Evolutionary conservation across 2,888 invertebrate genomes (phyloP).

Genomic region (Cryptus viduatorius): DNA sequence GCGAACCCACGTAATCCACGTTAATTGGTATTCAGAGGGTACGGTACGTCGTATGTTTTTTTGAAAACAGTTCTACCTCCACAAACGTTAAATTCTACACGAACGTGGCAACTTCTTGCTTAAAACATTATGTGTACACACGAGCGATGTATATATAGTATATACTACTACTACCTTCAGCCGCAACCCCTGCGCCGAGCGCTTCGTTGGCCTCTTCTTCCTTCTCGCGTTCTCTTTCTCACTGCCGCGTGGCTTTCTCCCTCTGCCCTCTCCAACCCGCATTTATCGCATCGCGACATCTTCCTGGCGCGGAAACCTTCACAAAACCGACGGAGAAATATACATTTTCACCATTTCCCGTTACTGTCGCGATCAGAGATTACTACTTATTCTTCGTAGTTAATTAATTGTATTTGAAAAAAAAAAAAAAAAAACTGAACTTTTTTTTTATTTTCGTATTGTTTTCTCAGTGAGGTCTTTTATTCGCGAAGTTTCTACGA

Average conservation of each 20-base stretch:
- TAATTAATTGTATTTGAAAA: too few relatives aligned
- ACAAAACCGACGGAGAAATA: conserved; percentile 63
- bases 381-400: conserved; percentile 6
- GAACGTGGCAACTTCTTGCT: conserved; percentile 2
- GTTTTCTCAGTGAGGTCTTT: too few relatives aligned
- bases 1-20: conserved; percentile 77
- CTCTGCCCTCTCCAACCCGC: conserved; percentile 61
- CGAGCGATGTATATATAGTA: background rate
- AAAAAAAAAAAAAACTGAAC: too few relatives aligned
- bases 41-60: conserved; percentile 71
- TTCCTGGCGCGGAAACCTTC: conserved; percentile 45
- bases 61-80: conserved; percentile 72
- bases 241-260: conserved; percentile 38
- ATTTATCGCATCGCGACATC: conserved; percentile 65
- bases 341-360: conserved; percentile 57
- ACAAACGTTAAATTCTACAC: conserved; percentile 2
- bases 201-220: conserved; percentile 41
- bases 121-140: background rate
- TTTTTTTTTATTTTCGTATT: too few relatives aligned
- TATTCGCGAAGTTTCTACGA: too few relatives aligned
- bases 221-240: conserved; percentile 29
- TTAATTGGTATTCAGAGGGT: conserved; percentile 81
- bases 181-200: conserved; percentile 28
- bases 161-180: background rate
- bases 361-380: conserved; percentile 73